Evolutionary conservation across 35 echinoderm and acorn worm species (phyloP), one percentile per base, ranked within the genome.

Genomic region (Lytechinus variegatus): DNA sequence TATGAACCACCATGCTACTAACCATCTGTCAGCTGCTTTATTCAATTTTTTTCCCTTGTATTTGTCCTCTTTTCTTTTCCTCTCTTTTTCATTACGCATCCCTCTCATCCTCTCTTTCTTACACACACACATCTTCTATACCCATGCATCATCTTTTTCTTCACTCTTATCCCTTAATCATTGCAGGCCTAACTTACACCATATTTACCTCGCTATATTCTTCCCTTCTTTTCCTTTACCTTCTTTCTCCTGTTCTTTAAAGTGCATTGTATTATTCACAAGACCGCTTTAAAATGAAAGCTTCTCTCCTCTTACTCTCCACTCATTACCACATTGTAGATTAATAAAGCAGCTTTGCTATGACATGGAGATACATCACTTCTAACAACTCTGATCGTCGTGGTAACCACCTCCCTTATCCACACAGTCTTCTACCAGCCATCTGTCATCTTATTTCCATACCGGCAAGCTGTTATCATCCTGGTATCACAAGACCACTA

Each of bases 11-110:
- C 66, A 10, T 16, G n/a, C 66, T 24, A 16, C 16, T 79, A 24
- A 79, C 66, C 66, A 79, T 79, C 66, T 79, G 66, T 79, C 66
- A 79, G 66, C 66, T 79, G 66, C 66, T 79, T 79, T 79, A 79
- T 79, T 79, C 66, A 79, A 79, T 24, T 7, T 79, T 24, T 79
- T 79, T 9, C 12, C 3, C 12, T 10, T 60, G 10, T 60, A 16
- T 60, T 16, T 60, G 19, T 79, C 66, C 1, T 0, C n/a, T 24
- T 79, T 7, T 79, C 66, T 79, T 24, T n/a, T 21, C 24, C 60
- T 66, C 60, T 66, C 60, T 66, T 71, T 71, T 14, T 21, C 24
- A 13, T 19, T 13, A 10, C 56, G 8, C 56, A 10, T 58, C 56
- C 56, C 56, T 13, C 56, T 71, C 24, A 71, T 71, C 61, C 19